Evolutionary conservation across 1,140 invertebrate species (phyloP), one percentile per base, ranked within the genome.

Genomic region (Atta colombica): DNA sequence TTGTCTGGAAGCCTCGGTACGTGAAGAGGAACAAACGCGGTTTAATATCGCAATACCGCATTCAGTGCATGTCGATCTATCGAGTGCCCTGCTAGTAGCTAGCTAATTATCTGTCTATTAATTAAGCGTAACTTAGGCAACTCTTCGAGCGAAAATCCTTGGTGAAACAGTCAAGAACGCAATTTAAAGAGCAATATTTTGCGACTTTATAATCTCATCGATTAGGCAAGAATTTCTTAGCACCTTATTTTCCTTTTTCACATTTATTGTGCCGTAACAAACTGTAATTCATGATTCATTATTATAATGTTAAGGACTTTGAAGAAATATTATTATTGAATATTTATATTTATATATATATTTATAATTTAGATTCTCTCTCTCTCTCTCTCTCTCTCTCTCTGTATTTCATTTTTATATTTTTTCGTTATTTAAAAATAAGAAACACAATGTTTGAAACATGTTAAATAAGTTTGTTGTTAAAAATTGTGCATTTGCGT

Each of bases 121-220:
- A 84, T 84, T 84, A 61, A 60, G 14, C 28, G 14, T n/a, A 31
- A 78, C 25, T 78, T 78, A 5, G 21, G 31, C 31, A 71, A 81
- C 35, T 71, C 21, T 18, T 71, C 66, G 21, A 49, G 65, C 51
- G 21, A 58, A 60, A 58, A 49, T 71, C 66, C 78, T 69, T 69
- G 49, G 5, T 8, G 12, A 12, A 16, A 39, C 16, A 21, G 65
- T 25, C 49, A 31, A 69, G 66, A 55, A 58, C 49, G 77, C 65
- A 39, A 81, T 81, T 69, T 81, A 53, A 45, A 25, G 35, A 45
- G 53, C 18, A 8, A 4, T 31, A 10, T 55, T 45, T 14, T 8
- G 39, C 45, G 16, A 45, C 35, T 18, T 81, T 5, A 45, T 39
- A 58, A 71, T 71, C n/a, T 25, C 21, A 45, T 21, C 6, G 12